phyloP scores from a whole-genome alignment of 2,888 invertebrate genomes.

The Apotomis betuletana region DNA sequence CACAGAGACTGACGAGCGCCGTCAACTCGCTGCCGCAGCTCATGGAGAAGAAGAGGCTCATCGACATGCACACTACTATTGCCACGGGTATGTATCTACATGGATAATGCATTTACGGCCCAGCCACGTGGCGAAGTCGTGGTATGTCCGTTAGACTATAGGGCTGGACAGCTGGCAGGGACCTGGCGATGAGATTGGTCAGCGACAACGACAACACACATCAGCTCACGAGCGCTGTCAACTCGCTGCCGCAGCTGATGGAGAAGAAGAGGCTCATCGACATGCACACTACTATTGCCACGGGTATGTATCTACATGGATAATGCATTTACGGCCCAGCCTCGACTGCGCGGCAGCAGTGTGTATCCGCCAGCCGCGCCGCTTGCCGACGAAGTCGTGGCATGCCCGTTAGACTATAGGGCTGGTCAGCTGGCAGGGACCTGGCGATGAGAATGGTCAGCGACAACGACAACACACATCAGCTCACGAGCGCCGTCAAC shows the following conservation, averaged over 20 bases:
- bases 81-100: conserved; percentile 88
- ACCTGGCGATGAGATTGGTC: conserved; percentile 93
- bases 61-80: conserved; percentile 99
- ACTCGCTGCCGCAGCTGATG: conserved; percentile 97
- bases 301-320: conserved; percentile 79
- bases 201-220: conserved; percentile 97
- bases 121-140: too few species aligned
- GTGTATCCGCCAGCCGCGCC: too few species aligned
- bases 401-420: too few species aligned
- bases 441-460: conserved; percentile 93
- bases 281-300: conserved; percentile 99
- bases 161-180: conserved; percentile 94
- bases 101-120: background rate
- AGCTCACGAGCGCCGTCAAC: conserved; percentile 96
- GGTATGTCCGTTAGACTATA: too few species aligned
- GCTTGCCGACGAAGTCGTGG: too few species aligned
- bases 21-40: conserved; percentile 98
- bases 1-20: conserved; percentile 95
- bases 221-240: conserved; percentile 97
- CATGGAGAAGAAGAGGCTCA: conserved; percentile 97
- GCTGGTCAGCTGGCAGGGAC: conserved; percentile 94
- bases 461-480: conserved; percentile 97
- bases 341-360: too few species aligned
- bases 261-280: conserved; percentile 99
- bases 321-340: background rate